These are phyloP conservation scores for Gastrophysa polygoni DNA, from an alignment of 2,888 invertebrate genomes.

Conservation along the genomic window DNA sequence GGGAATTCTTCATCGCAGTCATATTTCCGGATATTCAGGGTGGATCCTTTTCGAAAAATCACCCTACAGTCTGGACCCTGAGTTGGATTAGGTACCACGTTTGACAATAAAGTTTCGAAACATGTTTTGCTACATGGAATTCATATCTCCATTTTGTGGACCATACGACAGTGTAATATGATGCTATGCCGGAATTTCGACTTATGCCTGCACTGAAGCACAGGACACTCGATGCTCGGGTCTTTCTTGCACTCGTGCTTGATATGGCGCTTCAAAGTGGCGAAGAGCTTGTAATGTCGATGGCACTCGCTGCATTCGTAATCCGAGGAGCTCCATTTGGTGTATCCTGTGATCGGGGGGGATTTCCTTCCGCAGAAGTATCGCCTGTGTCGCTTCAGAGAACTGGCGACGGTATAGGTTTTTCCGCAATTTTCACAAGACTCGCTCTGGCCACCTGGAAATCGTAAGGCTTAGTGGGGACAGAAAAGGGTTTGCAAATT, in stretches of 20 bases:
- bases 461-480: neutral
- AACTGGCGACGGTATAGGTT: constrained; percentile 44
- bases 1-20: too few species aligned
- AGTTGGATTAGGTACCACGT: too few species aligned
- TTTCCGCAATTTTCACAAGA: constrained; percentile 44
- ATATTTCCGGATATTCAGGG: too few species aligned
- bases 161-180: constrained; percentile 43
- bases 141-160: constrained; percentile 35
- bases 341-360: constrained; percentile 41
- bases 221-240: constrained; percentile 42
- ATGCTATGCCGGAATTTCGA: constrained; percentile 45
- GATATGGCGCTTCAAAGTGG: constrained; percentile 37
- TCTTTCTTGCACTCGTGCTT: constrained; percentile 44
- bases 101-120: too few species aligned
- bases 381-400: constrained; percentile 42
- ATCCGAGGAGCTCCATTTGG: constrained; percentile 27
- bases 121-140: too few species aligned
- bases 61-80: too few species aligned
- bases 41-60: too few species aligned
- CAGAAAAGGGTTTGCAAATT: too few species aligned
- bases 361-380: constrained; percentile 42
- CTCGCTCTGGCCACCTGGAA: constrained; percentile 13
- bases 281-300: constrained; percentile 33
- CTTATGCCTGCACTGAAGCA: constrained; percentile 41
- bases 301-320: constrained; percentile 37